Evolutionary conservation across 2,888 invertebrate genomes (phyloP).

Genomic region (Nomada lathburiana): DNA sequence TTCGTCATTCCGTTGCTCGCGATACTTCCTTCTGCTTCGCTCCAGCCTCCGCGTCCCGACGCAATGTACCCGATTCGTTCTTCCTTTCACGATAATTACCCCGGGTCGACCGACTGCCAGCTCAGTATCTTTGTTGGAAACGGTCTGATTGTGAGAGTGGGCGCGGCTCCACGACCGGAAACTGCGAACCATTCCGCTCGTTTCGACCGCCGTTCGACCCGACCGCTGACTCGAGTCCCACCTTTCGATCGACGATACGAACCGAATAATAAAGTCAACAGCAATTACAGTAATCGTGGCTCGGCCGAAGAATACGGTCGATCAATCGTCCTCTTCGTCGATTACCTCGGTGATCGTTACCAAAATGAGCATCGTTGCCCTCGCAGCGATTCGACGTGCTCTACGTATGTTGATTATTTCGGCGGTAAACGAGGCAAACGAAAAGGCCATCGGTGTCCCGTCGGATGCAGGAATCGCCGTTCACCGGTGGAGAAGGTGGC

Average conservation of each 20-base stretch:
- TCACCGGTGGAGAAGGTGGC: slow-evolving; percentile 3
- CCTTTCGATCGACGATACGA: slow-evolving; percentile 4
- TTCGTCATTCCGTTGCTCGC: slow-evolving; percentile 38
- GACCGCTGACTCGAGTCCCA: not conserved
- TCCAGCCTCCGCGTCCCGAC: slow-evolving; percentile 30
- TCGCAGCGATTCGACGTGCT: no score
- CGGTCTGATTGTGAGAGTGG: slow-evolving; percentile 30
- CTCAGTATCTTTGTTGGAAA: slow-evolving; percentile 43
- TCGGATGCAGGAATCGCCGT: no score
- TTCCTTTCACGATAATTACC: slow-evolving; percentile 56
- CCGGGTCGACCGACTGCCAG: slow-evolving; percentile 43
- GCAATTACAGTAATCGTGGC: slow-evolving; percentile 17
- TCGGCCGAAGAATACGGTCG: not conserved
- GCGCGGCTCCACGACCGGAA: slow-evolving; percentile 27
- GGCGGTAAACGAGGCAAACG: no score
- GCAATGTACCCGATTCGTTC: slow-evolving; percentile 52
- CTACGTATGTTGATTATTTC: no score
- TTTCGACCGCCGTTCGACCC: not conserved
- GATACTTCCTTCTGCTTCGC: slow-evolving; percentile 34
- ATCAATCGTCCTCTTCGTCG: no score
- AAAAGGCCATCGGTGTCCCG: no score
- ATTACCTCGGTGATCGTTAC: no score
- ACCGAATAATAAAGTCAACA: slow-evolving; percentile 18
- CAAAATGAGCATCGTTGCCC: no score
- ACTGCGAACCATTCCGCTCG: slow-evolving; percentile 27